phyloP scores from a whole-genome alignment of 2,888 invertebrate species.

The Macroteleia sp. region DNA sequence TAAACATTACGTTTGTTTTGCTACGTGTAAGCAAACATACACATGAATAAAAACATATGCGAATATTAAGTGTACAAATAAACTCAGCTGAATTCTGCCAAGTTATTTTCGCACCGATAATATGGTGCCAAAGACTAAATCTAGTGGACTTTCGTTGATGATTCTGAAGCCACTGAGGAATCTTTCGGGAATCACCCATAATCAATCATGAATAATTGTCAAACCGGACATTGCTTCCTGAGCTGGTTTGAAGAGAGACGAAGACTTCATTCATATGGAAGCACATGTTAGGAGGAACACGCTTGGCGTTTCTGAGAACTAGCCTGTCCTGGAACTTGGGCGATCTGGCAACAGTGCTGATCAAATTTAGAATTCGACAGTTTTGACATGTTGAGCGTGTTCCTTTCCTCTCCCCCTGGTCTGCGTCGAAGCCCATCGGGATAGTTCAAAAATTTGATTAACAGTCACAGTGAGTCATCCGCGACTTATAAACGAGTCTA shows the following conservation, averaged over 20 bases:
- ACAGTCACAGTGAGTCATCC: slow-evolving; percentile 32
- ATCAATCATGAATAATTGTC: too few relatives aligned
- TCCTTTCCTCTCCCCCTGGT: background rate
- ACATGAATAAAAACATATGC: too few relatives aligned
- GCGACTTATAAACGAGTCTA: background rate
- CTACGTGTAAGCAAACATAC: too few relatives aligned
- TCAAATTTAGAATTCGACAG: slow-evolving; percentile 57
- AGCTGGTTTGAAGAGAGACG: background rate
- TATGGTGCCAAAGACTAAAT: too few relatives aligned
- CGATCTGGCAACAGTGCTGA: slow-evolving; percentile 55
- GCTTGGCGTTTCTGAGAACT: slow-evolving; percentile 29
- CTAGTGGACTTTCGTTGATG: too few relatives aligned
- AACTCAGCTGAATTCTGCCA: too few relatives aligned
- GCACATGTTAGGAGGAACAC: slow-evolving; percentile 41
- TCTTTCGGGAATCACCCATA: too few relatives aligned
- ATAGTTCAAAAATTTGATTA: slow-evolving; percentile 41
- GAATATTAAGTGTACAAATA: too few relatives aligned
- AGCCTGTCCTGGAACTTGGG: slow-evolving; percentile 25
- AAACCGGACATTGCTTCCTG: too few relatives aligned
- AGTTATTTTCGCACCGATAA: too few relatives aligned
- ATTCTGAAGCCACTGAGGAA: too few relatives aligned
- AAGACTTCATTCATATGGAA: slow-evolving; percentile 24
- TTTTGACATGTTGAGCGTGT: slow-evolving; percentile 35
- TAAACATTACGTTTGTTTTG: too few relatives aligned
- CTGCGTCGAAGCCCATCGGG: slow-evolving; percentile 20